Base-by-base conservation (phyloP, 1,140 invertebrate genomes). In the Trachelipus rathkii region DNA sequence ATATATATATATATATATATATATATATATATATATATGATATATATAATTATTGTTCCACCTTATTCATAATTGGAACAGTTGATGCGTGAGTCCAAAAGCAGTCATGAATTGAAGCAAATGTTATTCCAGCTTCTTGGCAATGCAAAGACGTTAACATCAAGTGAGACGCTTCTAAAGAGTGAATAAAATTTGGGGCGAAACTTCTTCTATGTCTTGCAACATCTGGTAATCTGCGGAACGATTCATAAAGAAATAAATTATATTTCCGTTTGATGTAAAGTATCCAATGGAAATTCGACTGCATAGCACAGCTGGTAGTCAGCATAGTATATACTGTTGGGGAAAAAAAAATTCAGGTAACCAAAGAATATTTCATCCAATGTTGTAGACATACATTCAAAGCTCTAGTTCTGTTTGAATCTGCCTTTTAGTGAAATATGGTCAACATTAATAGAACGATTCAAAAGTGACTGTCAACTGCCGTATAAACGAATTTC, bases 181-280 rank as follows among this genome's bases (percentile, higher is more conserved):
- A 99, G 86, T 99, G 98, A 82, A 99, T 94, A 85, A 96, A 99
- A 87, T 99, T 99, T 5, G 98, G 97, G 33, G 97, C 93, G 87
- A 99, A 99, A 19, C 95, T 97, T 88, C 99, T 99, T 83, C 92
- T 96, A 84, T 99, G 96, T 85, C 98, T 98, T 84, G 92, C 88
- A 0, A 89, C 87, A 86, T 97, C 94, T 23, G 94, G 92, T 82
- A 90, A 89, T 73, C 93, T 95, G 83, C 71, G 88, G n/a, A 76
- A 7, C 6, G 33, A 67, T 67, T 9, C 13, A 66, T 66, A 70
- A 33, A 70, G 68, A 70, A 33, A 70, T 19, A 69, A 33, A 6
- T 33, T 33, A 1, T 33, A 6, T 33, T 33, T 33, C 33, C 33
- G 6, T 33, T 33, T 33, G 33, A 33, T n/a, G n/a, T n/a, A n/a